Evolutionary conservation across 2,888 invertebrate genomes (phyloP).

Genomic region (Hirtodrosophila cameraria): DNA sequence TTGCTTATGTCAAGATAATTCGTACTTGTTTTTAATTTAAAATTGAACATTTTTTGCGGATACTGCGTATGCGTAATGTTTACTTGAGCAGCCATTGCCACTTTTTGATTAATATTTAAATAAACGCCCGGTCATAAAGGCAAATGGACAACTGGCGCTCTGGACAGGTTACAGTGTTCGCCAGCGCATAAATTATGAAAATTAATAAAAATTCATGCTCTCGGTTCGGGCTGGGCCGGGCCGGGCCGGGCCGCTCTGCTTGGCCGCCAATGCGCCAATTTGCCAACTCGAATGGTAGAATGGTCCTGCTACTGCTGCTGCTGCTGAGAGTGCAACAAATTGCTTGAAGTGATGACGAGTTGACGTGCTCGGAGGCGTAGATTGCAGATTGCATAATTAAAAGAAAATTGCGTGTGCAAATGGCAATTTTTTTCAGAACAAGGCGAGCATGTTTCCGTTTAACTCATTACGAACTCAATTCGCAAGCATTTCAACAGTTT

Average conservation of each 20-base stretch:
- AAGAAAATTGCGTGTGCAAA: slow-evolving; percentile 51
- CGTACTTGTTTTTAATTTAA: slow-evolving; percentile 42
- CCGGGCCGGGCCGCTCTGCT: too few species aligned
- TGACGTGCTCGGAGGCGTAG: slow-evolving; percentile 48
- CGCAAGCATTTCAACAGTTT: not conserved
- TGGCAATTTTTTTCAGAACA: slow-evolving; percentile 31
- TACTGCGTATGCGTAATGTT: slow-evolving; percentile 55
- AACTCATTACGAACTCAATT: slow-evolving; percentile 36
- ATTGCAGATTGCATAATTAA: slow-evolving; percentile 69
- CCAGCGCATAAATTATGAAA: slow-evolving; percentile 74
- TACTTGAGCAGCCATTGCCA: slow-evolving; percentile 57
- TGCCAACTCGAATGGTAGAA: not conserved
- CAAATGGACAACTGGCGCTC: slow-evolving; percentile 52
- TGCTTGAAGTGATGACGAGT: slow-evolving; percentile 63
- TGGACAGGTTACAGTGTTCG: slow-evolving; percentile 29
- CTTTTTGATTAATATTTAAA: slow-evolving; percentile 78
- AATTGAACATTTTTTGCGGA: slow-evolving; percentile 55
- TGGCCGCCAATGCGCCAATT: not conserved
- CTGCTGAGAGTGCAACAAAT: slow-evolving; percentile 44
- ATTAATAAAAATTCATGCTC: slow-evolving; percentile 73
- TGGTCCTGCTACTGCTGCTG: not conserved
- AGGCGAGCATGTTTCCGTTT: slow-evolving; percentile 23
- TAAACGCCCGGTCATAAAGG: slow-evolving; percentile 65
- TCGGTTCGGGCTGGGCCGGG: slow-evolving; percentile 22
- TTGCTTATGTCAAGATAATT: not conserved